These are phyloP conservation scores for Arctia plantaginis DNA, from an alignment of 2,888 invertebrate genomes.

Conservation along the genomic window DNA sequence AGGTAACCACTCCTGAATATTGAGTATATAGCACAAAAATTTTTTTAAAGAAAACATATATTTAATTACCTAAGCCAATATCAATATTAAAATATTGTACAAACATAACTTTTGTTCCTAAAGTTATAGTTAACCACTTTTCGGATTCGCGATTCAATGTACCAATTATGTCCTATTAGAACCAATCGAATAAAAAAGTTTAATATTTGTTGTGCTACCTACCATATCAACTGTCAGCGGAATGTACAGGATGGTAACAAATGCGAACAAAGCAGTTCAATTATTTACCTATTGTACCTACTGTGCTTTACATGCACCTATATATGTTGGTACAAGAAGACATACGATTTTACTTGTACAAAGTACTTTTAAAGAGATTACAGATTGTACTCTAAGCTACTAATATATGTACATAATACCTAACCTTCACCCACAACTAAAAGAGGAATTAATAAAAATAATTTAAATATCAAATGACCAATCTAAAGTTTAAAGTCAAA, in stretches of 20 bases:
- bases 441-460: background rate
- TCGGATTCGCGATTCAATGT: background rate
- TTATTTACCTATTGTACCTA: background rate
- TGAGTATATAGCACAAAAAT: too few species aligned
- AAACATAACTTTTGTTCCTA: background rate
- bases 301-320: background rate
- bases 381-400: background rate
- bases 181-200: constrained; percentile 31
- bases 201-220: constrained; percentile 42
- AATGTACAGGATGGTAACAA: constrained; percentile 38
- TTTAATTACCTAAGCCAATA: too few species aligned
- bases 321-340: background rate
- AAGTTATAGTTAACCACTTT: background rate
- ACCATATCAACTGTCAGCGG: constrained; percentile 26
- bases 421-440: background rate
- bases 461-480: background rate
- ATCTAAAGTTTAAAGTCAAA: background rate
- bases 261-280: background rate
- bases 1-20: too few species aligned
- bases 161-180: background rate
- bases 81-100: constrained; percentile 23
- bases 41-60: too few species aligned
- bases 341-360: background rate
- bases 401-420: background rate
- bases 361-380: background rate